Conservation (phyloP, 2,113 vertebrate species). For the Pedetes capensis region DNA sequence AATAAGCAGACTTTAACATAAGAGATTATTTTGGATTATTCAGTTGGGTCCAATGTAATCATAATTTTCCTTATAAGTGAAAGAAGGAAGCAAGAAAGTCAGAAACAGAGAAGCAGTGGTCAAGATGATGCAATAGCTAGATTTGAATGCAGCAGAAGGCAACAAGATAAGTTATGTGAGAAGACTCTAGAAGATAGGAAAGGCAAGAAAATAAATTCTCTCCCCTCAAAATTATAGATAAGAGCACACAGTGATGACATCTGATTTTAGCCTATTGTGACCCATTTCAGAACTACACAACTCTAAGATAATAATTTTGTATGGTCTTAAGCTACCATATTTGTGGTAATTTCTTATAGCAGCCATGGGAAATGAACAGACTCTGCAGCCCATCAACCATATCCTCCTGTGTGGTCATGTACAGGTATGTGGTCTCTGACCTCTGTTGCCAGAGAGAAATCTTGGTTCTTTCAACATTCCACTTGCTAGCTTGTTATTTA, state of each 20-base stretch:
- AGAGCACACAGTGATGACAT: neutral
- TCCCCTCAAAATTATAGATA: neutral
- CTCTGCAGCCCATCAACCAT: neutral
- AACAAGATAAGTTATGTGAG: neutral
- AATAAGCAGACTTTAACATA: neutral
- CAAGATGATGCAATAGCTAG: neutral
- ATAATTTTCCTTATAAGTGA: neutral
- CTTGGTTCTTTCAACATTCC: accelerated
- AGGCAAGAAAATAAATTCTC: neutral
- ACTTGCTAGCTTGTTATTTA: neutral
- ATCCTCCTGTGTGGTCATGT: too few species aligned
- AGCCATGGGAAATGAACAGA: neutral
- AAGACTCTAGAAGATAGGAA: neutral
- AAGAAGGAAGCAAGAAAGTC: neutral
- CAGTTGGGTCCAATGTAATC: neutral
- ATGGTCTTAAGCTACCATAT: neutral
- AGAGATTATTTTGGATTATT: neutral
- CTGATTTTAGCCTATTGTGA: neutral
- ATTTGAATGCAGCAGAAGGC: neutral
- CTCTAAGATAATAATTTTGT: neutral
- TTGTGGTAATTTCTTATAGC: too few species aligned
- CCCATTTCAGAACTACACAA: neutral
- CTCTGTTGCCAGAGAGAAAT: neutral
- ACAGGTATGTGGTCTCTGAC: neutral
- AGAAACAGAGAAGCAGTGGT: neutral